phyloP scores from a whole-genome alignment of 2,113 vertebrate genomes.

The Scalopus aquaticus region DNA sequence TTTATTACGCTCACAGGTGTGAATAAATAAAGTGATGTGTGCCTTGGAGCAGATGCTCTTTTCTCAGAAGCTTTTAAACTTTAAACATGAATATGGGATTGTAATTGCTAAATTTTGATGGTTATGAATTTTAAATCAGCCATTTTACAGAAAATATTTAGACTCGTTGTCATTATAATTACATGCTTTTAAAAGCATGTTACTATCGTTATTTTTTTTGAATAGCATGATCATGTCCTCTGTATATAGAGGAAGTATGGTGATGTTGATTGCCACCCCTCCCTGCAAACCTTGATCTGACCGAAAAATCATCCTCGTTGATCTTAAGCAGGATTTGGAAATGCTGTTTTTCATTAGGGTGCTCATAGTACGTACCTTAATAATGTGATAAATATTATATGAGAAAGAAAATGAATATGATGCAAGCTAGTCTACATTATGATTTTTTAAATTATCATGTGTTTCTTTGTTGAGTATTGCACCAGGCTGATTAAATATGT shows the following conservation, averaged over 20 bases:
- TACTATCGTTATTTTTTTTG: neutral
- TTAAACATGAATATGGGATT: neutral
- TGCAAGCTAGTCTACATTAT: neutral
- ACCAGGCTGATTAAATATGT: slow-evolving; percentile 33
- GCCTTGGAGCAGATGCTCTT: slow-evolving; percentile 34
- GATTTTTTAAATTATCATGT: slow-evolving; percentile 50
- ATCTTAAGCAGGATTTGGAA: neutral
- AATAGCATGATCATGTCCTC: neutral
- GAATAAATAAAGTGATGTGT: slow-evolving; percentile 12
- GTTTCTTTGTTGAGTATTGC: slow-evolving; percentile 12
- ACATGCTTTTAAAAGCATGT: neutral
- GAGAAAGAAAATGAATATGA: slow-evolving; percentile 18
- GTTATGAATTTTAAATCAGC: slow-evolving; percentile 41
- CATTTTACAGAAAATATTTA: slow-evolving; percentile 39
- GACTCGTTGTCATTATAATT: neutral
- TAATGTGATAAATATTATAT: slow-evolving; percentile 8
- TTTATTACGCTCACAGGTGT: neutral
- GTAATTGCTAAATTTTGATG: slow-evolving; percentile 20
- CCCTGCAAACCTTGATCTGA: neutral
- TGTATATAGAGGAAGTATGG: neutral
- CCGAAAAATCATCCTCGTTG: neutral
- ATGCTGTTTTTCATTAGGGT: slow-evolving; percentile 18
- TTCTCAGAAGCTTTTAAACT: slow-evolving; percentile 34
- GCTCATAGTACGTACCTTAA: neutral
- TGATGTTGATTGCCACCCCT: neutral